Evolutionary conservation across 2,797 vertebrate genomes (phyloP), one percentile per base, ranked within the genome.

Genomic region (Pipistrellus nathusii): DNA sequence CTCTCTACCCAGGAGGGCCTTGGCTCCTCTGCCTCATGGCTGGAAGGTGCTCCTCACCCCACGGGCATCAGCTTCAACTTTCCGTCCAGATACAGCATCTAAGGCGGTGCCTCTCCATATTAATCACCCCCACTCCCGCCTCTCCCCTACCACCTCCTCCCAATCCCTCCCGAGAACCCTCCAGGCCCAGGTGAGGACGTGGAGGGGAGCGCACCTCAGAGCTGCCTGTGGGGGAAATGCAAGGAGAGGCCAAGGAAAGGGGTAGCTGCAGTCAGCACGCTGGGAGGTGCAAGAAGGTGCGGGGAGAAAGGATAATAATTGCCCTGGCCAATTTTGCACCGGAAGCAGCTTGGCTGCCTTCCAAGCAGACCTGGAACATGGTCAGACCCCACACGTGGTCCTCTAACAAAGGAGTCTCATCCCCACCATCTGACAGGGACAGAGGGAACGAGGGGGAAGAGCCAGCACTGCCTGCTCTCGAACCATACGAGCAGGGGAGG

Each of bases 101-200:
- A 32, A 21, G n/a, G 66, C 10, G 5, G 30, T 0, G 0, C 8
- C 35, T 8, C 10, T 27, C 23, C 23, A 23, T 8, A 25, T 62
- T 38, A 62, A 32, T 6, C 35, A 4, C 9, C 20, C 18, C 7
- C 51, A 5, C 5, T 5, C 15, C 48, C 48, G 4, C 48, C 18
- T 21, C 51, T 2, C 6, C 18, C 51, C 12, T 13, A 9, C 10
- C 12, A 2, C 46, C 51, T 18, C 51, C 20, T 18, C 51, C 51
- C 6, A 30, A 30, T 2, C 38, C 30, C 14, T 27, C 30, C n/a
- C 6, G 4, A 46, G 18, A 35, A 41, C 51, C 27, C 77, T 53
- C 9, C 35, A 75, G 85, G 75, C 23, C 66, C 25, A 25, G 81
- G 81, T n/a, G 14, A 55, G 57, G 64, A 32, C 17, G 32, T 2